A percentile compares a stretch with the other conserved stretches of the same genome.
These are phyloP conservation scores for Ips typographus DNA, from an alignment of 1,140 invertebrate genomes.

Conservation along the genomic window DNA sequence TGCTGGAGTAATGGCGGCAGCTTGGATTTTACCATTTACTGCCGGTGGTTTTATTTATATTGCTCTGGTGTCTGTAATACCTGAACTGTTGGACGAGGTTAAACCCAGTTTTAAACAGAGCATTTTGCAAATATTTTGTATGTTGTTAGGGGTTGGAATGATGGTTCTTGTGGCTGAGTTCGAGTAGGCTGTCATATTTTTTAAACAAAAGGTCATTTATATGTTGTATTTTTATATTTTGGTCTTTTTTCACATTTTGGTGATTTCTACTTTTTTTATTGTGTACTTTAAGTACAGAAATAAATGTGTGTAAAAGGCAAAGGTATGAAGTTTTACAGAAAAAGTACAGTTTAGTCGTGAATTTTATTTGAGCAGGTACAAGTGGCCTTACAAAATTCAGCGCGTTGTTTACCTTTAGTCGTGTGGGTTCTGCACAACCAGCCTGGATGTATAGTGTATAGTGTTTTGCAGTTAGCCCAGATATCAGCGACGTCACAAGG, in stretches of 20 bases:
- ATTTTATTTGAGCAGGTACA: slow-evolving; percentile 63
- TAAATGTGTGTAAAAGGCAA: too few relatives aligned
- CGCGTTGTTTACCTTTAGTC: slow-evolving; percentile 57
- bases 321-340: neutral
- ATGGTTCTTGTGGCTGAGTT: slow-evolving; percentile 89
- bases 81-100: slow-evolving; percentile 84
- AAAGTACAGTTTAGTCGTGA: slow-evolving; percentile 37
- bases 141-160: slow-evolving; percentile 84
- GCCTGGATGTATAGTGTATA: slow-evolving; percentile 58
- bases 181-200: slow-evolving; percentile 59
- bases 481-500: slow-evolving; percentile 67
- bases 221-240: neutral
- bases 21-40: slow-evolving; percentile 92
- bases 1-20: slow-evolving; percentile 71
- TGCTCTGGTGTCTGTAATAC: slow-evolving; percentile 94
- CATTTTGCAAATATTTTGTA: slow-evolving; percentile 80
- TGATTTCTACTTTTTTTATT: neutral
- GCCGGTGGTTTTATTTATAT: slow-evolving; percentile 99
- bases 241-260: neutral
- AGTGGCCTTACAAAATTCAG: slow-evolving; percentile 68
- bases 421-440: slow-evolving; percentile 66
- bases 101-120: slow-evolving; percentile 76
- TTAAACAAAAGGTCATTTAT: neutral
- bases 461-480: slow-evolving; percentile 72
- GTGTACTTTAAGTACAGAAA: too few relatives aligned